phyloP scores from a whole-genome alignment of 2,797 vertebrate species.

The Premnoplex brunnescens region DNA sequence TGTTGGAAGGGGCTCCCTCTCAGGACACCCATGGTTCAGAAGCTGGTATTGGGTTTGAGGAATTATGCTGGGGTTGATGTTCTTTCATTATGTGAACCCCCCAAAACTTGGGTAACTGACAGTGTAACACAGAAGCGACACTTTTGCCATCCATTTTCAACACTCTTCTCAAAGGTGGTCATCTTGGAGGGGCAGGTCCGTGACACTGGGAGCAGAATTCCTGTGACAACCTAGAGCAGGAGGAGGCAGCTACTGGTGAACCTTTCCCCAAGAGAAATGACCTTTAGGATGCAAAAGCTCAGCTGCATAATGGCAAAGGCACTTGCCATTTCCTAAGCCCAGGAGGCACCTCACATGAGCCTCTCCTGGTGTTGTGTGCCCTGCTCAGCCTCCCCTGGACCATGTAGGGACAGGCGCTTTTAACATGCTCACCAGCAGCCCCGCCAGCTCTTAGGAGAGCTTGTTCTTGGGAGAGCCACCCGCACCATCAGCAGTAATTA shows the following conservation, averaged over 20 bases:
- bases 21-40: not conserved
- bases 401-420: accelerated
- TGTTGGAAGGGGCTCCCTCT: not conserved
- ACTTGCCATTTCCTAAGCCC: not conserved
- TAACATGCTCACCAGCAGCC: not conserved
- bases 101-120: not conserved
- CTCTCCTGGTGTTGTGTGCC: not conserved
- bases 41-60: not conserved
- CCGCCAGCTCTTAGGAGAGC: not conserved
- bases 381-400: accelerated
- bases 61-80: not conserved
- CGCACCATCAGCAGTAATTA: not conserved
- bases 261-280: not conserved
- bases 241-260: not conserved
- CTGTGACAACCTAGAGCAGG: not conserved
- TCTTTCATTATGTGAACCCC: not conserved
- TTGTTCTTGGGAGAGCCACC: not conserved
- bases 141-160: not conserved
- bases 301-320: not conserved
- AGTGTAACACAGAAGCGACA: not conserved
- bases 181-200: not conserved
- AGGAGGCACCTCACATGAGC: not conserved
- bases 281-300: not conserved
- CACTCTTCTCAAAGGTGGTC: not conserved
- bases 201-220: not conserved